phyloP scores from a whole-genome alignment of 30 jellyfish, hydroid and myxozoan species.

The Hydractinia symbiolongicarpus region DNA sequence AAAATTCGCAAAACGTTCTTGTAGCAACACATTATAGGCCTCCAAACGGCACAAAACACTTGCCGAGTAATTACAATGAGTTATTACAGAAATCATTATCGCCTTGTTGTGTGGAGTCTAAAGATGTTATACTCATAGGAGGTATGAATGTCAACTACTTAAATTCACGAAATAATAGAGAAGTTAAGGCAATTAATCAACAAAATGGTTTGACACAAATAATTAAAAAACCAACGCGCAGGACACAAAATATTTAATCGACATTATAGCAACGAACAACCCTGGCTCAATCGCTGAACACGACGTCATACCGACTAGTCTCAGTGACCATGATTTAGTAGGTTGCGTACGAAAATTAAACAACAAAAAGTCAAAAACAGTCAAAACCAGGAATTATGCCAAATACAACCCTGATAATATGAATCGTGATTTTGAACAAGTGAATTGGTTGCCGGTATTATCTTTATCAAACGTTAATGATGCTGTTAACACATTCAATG shows the following conservation, averaged over 20 bases:
- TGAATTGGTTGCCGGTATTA: conserved; percentile 21
- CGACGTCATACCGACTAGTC: background rate
- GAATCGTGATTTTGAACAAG: conserved; percentile 14
- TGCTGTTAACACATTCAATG: background rate
- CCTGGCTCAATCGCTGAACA: background rate
- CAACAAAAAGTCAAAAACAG: background rate
- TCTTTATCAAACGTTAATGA: background rate
- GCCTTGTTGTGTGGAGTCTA: background rate
- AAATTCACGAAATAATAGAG: background rate
- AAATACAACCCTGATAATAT: conserved; percentile 10
- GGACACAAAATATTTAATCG: conserved; percentile 17
- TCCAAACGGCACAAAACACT: conserved; percentile 8
- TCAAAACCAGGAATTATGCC: background rate
- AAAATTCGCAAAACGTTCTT: conserved; percentile 5
- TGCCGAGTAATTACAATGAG: background rate
- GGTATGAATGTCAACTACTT: conserved; percentile 1
- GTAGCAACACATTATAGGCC: conserved; percentile 18
- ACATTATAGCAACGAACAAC: conserved; percentile 19
- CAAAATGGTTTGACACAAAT: background rate
- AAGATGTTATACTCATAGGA: conserved; percentile 15
- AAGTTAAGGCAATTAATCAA: background rate
- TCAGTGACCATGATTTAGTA: conserved; percentile 16
- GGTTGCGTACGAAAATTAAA: conserved; percentile 10
- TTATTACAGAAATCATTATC: background rate
- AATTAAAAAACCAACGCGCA: conserved; percentile 16